A percentile compares a stretch with the other conserved stretches of the same genome.
These are phyloP conservation scores for Brachionichthys hirsutus DNA, from an alignment of 2,113 vertebrate species.

Conservation along the genomic window DNA sequence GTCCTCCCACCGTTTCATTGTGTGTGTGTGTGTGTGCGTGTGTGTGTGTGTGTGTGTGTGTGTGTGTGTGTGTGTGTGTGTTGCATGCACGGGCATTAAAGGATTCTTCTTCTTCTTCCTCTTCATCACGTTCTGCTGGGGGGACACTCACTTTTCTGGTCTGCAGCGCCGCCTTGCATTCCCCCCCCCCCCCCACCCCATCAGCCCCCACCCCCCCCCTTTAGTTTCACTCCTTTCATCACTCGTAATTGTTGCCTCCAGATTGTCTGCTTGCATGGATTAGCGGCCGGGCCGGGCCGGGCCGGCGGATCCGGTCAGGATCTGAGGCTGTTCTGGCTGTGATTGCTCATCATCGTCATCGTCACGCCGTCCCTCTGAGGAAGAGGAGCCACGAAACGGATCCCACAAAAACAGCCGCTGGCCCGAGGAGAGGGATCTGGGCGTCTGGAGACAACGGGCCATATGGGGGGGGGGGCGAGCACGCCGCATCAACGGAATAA, in stretches of 20 bases:
- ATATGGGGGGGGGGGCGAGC: conserved; percentile 82
- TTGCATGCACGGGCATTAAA: too few species aligned
- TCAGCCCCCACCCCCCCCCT: conserved; percentile 4
- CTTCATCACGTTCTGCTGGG: too few species aligned
- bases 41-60: too few species aligned
- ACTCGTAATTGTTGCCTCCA: conserved; percentile 73
- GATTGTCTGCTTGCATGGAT: conserved; percentile 80
- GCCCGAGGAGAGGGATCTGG: conserved; percentile 81
- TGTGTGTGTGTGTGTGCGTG: too few species aligned
- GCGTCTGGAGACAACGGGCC: conserved; percentile 82
- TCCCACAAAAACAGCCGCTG: conserved; percentile 80
- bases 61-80: too few species aligned
- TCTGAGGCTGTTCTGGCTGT: conserved; percentile 60
- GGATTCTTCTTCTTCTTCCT: too few species aligned
- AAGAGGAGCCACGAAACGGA: conserved; percentile 76
- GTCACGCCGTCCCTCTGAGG: conserved; percentile 76
- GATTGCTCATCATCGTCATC: conserved; percentile 77
- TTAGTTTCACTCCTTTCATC: conserved; percentile 58
- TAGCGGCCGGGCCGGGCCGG: conserved; percentile 76
- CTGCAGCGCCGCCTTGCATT: conserved; percentile 46
- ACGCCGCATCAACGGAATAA: conserved; percentile 82
- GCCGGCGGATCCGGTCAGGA: conserved; percentile 67
- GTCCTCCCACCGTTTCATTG: too few species aligned
- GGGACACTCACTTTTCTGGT: too few species aligned
- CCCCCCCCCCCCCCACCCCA: conserved; percentile 14